Evolutionary conservation across 2,888 invertebrate genomes (phyloP), one percentile per base, ranked within the genome.

Genomic region (Rhodophaea formosa): DNA sequence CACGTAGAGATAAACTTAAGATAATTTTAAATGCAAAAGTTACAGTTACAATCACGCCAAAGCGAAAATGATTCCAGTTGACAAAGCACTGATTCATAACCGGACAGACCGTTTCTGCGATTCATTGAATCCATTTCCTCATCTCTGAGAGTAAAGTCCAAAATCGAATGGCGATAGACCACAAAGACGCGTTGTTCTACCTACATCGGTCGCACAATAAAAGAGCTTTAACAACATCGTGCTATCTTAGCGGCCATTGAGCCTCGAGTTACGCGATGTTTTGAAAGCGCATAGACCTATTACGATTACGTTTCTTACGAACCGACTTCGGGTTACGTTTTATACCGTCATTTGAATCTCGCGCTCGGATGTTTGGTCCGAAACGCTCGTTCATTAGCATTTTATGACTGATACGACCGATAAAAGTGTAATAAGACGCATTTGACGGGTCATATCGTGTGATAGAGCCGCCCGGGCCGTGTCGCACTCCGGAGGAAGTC

Each of bases 321-420:
- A 90, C 85, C 84, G 86, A 87, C 89, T 85, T 91, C 91, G 79
- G 81, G 86, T 91, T 90, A 87, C 90, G 83, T 86, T 88, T 88
- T 82, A 88, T 87, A 82, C 79, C 83, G 90, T 87, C 91, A 91
- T 87, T 89, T 82, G 91, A 91, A 90, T 89, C 89, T 89, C 79
- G 82, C 77, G 83, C 88, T 90, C 90, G 88, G 89, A 90, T 91
- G 89, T 91, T 91, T 91, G 88, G 88, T 84, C 88, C 86, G 82
- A 84, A 83, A 84, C 78, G 86, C 77, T 80, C 84, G 83, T 89
- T 89, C 90, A 91, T 91, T 91, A 90, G 86, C 88, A 90, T 90
- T 91, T 91, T 90, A 91, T 88, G 91, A 91, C 79, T 86, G 86
- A 91, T 91, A 91, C 88, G 87, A 83, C 81, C 88, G 85, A 90